phyloP scores from a whole-genome alignment of 2,888 invertebrate genomes.

The Drosophila neotestacea region DNA sequence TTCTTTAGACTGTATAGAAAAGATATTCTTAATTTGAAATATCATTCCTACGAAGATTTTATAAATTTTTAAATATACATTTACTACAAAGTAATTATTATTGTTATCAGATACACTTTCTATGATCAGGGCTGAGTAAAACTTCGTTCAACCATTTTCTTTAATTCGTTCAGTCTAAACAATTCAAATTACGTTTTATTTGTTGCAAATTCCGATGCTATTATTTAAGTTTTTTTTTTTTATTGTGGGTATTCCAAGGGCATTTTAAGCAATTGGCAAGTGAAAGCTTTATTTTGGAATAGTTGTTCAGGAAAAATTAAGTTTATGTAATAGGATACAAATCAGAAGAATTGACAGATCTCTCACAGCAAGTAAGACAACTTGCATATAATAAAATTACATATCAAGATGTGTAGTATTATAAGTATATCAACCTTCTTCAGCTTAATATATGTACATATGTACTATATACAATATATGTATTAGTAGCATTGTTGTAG shows the following conservation, averaged over 20 bases:
- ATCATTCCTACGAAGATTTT: too few species aligned
- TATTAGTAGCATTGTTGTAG: slow-evolving; percentile 26
- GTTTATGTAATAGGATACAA: slow-evolving; percentile 36
- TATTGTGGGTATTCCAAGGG: slow-evolving; percentile 37
- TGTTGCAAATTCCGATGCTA: slow-evolving; percentile 15
- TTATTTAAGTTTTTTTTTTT: slow-evolving; percentile 21
- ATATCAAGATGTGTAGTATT: not conserved
- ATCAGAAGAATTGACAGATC: slow-evolving; percentile 28
- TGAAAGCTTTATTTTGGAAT: slow-evolving; percentile 43
- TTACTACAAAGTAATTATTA: not conserved
- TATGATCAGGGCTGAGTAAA: slow-evolving; percentile 5
- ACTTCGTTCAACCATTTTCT: slow-evolving; percentile 10
- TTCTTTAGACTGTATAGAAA: too few species aligned
- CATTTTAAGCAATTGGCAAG: slow-evolving; percentile 26
- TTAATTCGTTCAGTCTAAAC: slow-evolving; percentile 6
- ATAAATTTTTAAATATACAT: too few species aligned
- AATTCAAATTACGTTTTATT: slow-evolving; percentile 29
- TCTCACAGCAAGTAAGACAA: not conserved
- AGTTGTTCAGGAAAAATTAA: slow-evolving; percentile 11
- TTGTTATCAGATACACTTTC: slow-evolving; percentile 12
- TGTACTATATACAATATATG: not conserved
- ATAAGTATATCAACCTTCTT: not conserved
- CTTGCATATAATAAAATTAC: not conserved
- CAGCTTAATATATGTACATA: not conserved
- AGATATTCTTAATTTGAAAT: too few species aligned